A percentile compares a stretch with the other conserved stretches of the same genome.
Conservation (phyloP, 1,140 invertebrate species). For the Aphelenchoides fujianensis region DNA sequence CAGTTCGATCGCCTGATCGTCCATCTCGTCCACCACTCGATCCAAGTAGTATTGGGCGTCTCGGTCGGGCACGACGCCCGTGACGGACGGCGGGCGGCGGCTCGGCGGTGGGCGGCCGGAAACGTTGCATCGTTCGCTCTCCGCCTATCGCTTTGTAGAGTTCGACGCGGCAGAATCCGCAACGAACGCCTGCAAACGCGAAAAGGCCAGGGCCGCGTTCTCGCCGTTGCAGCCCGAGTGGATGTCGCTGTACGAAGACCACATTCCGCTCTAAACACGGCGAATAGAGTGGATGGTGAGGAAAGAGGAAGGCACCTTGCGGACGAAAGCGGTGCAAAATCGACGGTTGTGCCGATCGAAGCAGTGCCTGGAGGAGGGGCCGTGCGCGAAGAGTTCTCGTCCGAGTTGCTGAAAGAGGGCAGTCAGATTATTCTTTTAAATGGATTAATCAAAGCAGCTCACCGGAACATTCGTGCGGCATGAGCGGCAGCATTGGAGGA, state of each 20-base stretch:
- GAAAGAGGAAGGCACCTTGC: not conserved
- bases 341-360: constrained; percentile 11
- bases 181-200: constrained; percentile 2
- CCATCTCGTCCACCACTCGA: not conserved
- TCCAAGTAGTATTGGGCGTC: not conserved
- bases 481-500: constrained; percentile 39
- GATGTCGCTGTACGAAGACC: not conserved
- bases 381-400: not conserved
- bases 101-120: not conserved
- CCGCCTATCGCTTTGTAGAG: not conserved
- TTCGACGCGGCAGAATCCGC: not conserved
- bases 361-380: not conserved
- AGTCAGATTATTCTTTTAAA: too few relatives aligned
- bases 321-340: not conserved
- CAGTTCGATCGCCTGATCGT: too few relatives aligned
- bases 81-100: not conserved
- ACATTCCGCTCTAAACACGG: constrained; percentile 7
- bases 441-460: too few relatives aligned
- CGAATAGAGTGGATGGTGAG: not conserved
- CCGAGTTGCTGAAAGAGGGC: not conserved
- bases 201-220: not conserved
- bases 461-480: too few relatives aligned
- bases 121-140: too few relatives aligned
- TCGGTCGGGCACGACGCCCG: not conserved
- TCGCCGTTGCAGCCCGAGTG: constrained; percentile 2